Percentiles rank a stretch among this genome's conserved stretches.
Conservation (phyloP, 2,797 vertebrate genomes). For the Numenius phaeopus region DNA sequence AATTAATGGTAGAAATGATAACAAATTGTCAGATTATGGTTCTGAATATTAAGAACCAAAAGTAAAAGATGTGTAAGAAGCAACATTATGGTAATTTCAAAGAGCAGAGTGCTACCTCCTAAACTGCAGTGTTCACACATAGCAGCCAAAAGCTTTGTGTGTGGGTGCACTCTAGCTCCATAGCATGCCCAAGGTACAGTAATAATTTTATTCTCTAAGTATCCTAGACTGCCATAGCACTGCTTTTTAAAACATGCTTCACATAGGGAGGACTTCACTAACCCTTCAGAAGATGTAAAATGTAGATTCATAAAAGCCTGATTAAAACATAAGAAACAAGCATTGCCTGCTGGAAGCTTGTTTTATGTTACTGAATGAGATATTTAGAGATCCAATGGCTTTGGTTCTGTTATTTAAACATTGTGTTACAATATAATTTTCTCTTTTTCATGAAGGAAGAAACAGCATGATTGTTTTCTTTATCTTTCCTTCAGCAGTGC, state of each 20-base stretch:
- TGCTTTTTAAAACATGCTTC: constrained; percentile 26
- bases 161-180: background rate
- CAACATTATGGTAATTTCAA: background rate
- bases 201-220: background rate
- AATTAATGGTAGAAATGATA: background rate
- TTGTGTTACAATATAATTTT: constrained; percentile 7
- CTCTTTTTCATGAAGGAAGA: constrained; percentile 30
- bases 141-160: background rate
- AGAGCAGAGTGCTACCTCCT: background rate
- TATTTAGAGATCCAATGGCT: background rate
- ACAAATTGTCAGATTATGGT: background rate
- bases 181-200: background rate
- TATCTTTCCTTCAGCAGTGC: constrained; percentile 21
- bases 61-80: background rate
- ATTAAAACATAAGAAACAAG: constrained; percentile 30
- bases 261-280: background rate
- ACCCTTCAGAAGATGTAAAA: background rate
- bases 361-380: background rate
- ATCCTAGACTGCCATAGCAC: background rate
- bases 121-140: background rate
- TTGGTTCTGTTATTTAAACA: constrained; percentile 9
- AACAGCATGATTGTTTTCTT: constrained; percentile 40
- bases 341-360: background rate
- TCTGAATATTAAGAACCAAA: constrained; percentile 8
- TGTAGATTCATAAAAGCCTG: background rate